Conservation (phyloP, 2,113 vertebrate species). For the Acanthochromis polyacanthus region DNA sequence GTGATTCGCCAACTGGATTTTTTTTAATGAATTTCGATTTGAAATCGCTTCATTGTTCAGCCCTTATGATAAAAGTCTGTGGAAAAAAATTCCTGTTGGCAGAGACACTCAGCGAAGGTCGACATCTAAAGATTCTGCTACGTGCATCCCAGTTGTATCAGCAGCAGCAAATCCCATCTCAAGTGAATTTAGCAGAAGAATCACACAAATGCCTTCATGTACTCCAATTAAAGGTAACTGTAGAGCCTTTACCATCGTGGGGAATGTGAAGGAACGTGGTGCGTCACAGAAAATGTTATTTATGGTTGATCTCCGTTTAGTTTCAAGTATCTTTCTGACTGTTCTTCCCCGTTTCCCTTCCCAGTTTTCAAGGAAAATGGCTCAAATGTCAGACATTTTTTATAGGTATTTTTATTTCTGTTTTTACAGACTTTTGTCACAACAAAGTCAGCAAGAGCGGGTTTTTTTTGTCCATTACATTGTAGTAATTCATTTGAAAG, state of each 20-base stretch:
- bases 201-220: not conserved
- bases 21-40: no score
- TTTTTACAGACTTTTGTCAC: slow-evolving; percentile 85
- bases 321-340: not conserved
- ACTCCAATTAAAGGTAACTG: not conserved
- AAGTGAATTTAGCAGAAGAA: slow-evolving; percentile 23
- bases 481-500: slow-evolving; percentile 73
- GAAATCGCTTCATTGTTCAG: not conserved
- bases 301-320: no score
- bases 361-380: slow-evolving; percentile 6
- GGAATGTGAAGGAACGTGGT: no score
- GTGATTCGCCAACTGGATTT: no score
- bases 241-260: not conserved
- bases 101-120: not conserved
- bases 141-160: slow-evolving; percentile 4
- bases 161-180: not conserved
- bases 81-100: not conserved
- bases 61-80: not conserved
- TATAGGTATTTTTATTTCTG: slow-evolving; percentile 70
- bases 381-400: not conserved
- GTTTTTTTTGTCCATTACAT: slow-evolving; percentile 65
- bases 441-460: slow-evolving; percentile 83
- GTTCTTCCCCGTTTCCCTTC: no score
- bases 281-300: not conserved
- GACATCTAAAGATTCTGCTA: not conserved